A percentile compares a stretch with the other conserved stretches of the same genome.
Evolutionary conservation across 2,113 vertebrate species (phyloP).

Genomic region (Burhinus oedicnemus): DNA sequence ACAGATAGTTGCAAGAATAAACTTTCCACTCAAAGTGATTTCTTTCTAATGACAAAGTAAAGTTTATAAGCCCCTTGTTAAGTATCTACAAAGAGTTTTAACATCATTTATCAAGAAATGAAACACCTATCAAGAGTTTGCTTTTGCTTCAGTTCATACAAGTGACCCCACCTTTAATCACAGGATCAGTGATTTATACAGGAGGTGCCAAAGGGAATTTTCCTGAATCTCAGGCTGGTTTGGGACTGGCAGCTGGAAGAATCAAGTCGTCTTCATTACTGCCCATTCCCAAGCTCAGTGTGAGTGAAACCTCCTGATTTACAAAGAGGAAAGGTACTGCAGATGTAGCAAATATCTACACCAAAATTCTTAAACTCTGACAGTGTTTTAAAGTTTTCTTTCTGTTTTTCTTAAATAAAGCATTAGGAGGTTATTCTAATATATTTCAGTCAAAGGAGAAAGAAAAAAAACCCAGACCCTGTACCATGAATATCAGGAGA

Average conservation of each 20-base stretch:
- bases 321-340: not conserved
- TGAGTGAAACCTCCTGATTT: not conserved
- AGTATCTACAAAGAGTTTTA: not conserved
- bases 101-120: not conserved
- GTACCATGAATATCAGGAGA: not conserved
- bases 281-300: not conserved
- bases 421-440: not conserved
- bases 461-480: not conserved
- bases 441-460: not conserved
- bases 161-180: not conserved
- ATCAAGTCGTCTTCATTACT: not conserved
- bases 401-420: not conserved
- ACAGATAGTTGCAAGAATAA: not conserved
- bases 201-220: not conserved
- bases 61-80: not conserved
- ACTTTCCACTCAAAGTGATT: not conserved
- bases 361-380: not conserved
- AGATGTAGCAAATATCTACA: not conserved
- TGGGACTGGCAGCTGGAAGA: not conserved
- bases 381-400: not conserved
- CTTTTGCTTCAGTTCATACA: not conserved
- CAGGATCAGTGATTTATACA: not conserved
- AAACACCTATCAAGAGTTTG: not conserved
- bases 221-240: not conserved
- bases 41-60: not conserved